Base-by-base conservation (phyloP, 2,113 vertebrate species). In the Centrocercus urophasianus region DNA sequence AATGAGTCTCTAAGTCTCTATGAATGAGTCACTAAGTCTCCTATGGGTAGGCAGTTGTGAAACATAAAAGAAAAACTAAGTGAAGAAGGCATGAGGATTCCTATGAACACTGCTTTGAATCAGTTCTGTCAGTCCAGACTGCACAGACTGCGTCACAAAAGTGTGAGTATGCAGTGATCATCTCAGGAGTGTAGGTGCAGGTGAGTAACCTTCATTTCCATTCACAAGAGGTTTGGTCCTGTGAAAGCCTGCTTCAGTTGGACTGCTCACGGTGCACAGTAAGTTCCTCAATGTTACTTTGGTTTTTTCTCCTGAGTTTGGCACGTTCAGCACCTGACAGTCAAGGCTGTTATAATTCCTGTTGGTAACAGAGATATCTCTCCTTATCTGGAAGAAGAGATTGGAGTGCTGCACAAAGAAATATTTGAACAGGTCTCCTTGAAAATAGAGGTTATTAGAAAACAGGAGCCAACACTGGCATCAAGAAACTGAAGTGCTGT, bases 131-230 rank as follows among this genome's bases (percentile, higher is more conserved):
- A 2, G 79, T 81, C 38, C 64, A 10, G 15, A 1, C 65, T 70
- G 57, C 69, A 64, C 61, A 90, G 74, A 8, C 61, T 66, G 50
- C 56, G 38, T 83, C 52, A 30, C 8, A 3, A 89, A 74, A 86
- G 61, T 43, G 13, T 78, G 36, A 65, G 25, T 25, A 48, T 64
- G 28, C 36, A 93, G 59, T 32, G 67, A 13, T 71, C 70, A 45
- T 74, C 56, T 86, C 70, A 21, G 12, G 77, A 69, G 18, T 90
- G 54, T 92, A 84, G 83, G 79, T 86, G 22, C 27, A 56, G 83
- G 83, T 92, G 90, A 94, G 92, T 94, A 84, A 70, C 64, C 88
- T 86, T 90, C 57, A 17, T 76, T 86, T 89, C 52, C 66, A 64
- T 75, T 36, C 18, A 64, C 6, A 2, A n/a, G 84, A 86, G 45